These are phyloP conservation scores for Habrosyne pyritoides DNA, from an alignment of 2,888 invertebrate species.

Conservation along the genomic window DNA sequence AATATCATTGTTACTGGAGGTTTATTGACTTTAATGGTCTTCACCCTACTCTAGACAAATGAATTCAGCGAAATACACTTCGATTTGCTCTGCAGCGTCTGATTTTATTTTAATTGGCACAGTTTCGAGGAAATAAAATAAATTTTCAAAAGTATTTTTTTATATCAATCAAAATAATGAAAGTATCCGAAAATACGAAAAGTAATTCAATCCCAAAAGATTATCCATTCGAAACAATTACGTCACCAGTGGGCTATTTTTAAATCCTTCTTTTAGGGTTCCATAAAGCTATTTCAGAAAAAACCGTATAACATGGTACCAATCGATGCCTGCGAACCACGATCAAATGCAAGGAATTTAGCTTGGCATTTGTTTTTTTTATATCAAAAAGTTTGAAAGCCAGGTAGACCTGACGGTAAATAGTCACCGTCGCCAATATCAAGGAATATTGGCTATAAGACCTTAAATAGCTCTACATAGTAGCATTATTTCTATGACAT, in stretches of 20 bases:
- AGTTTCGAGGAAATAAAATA: background rate
- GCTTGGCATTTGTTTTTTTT: too few relatives aligned
- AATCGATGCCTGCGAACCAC: too few relatives aligned
- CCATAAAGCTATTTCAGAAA: conserved; percentile 10
- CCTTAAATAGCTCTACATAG: too few relatives aligned
- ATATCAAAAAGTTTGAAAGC: too few relatives aligned
- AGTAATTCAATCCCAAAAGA: conserved; percentile 31
- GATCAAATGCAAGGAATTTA: too few relatives aligned
- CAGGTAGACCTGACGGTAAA: too few relatives aligned
- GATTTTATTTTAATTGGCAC: background rate
- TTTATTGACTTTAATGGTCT: too few relatives aligned
- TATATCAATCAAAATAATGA: background rate
- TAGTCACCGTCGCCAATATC: too few relatives aligned
- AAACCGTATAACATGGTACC: too few relatives aligned
- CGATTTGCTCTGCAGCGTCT: background rate
- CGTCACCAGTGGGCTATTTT: conserved; percentile 28
- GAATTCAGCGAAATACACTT: background rate
- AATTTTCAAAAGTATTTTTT: background rate
- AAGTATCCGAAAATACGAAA: conserved; percentile 21
- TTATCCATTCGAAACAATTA: conserved; percentile 41
- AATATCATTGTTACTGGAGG: too few relatives aligned
- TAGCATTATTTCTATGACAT: too few relatives aligned
- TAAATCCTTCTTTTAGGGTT: conserved; percentile 21
- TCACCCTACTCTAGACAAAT: background rate
- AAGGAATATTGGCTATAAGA: too few relatives aligned